Evolutionary conservation across 2,888 invertebrate species (phyloP).

Genomic region (Eilema caniola): DNA sequence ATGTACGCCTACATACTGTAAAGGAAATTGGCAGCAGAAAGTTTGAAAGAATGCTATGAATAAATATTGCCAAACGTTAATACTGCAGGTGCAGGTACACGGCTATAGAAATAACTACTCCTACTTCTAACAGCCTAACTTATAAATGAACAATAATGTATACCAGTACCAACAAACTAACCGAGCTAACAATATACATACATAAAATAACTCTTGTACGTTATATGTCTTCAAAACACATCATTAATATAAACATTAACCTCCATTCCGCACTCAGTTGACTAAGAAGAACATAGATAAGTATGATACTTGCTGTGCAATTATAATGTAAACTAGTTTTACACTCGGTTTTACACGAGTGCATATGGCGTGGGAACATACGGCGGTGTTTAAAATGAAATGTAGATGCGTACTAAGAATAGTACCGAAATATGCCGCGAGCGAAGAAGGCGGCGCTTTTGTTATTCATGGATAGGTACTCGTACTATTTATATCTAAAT

Average conservation of each 20-base stretch:
- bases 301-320: slow-evolving; percentile 47
- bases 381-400: slow-evolving; percentile 30
- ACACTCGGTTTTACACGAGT: slow-evolving; percentile 28
- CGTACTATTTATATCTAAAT: not conserved
- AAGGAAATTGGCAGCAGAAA: slow-evolving; percentile 20
- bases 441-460: not conserved
- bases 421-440: not conserved
- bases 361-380: slow-evolving; percentile 44
- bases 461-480: not conserved
- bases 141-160: not conserved
- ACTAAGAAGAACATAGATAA: slow-evolving; percentile 46
- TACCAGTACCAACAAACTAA: slow-evolving; percentile 5
- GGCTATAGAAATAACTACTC: not conserved
- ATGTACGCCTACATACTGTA: slow-evolving; percentile 23
- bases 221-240: slow-evolving; percentile 37
- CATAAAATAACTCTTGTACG: slow-evolving; percentile 35
- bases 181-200: slow-evolving; percentile 16
- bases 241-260: slow-evolving; percentile 49
- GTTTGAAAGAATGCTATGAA: slow-evolving; percentile 18
- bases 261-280: slow-evolving; percentile 52
- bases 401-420: not conserved
- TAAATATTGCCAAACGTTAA: slow-evolving; percentile 9
- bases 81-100: slow-evolving; percentile 6
- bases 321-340: slow-evolving; percentile 50
- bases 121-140: not conserved